phyloP scores from a whole-genome alignment of 1,140 invertebrate species.

The Trypoxylus dichotomus region DNA sequence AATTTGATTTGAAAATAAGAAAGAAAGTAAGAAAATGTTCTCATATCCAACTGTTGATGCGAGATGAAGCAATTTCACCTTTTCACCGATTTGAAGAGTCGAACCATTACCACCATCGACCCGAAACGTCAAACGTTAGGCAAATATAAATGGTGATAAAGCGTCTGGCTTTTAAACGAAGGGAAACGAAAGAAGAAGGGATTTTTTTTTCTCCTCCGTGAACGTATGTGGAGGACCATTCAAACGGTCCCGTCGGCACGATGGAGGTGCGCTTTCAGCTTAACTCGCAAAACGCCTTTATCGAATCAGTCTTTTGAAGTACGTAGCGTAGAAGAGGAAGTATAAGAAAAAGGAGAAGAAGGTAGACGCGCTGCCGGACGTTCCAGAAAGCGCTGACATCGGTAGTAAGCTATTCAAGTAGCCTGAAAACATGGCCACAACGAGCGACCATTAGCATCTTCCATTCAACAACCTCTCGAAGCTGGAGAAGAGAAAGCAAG shows the following conservation, averaged over 20 bases:
- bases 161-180: background rate
- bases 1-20: no score
- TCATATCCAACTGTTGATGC: no score
- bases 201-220: background rate
- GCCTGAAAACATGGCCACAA: slow-evolving; percentile 20
- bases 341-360: no score
- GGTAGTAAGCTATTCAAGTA: slow-evolving; percentile 16
- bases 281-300: slow-evolving; percentile 4
- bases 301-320: slow-evolving; percentile 23
- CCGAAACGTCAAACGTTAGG: background rate
- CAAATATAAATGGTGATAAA: background rate
- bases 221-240: no score
- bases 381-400: slow-evolving; percentile 11
- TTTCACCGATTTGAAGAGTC: no score
- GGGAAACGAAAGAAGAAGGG: background rate
- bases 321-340: background rate
- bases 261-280: background rate
- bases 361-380: background rate
- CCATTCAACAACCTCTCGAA: slow-evolving; percentile 1
- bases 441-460: slow-evolving; percentile 8
- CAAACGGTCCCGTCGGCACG: background rate
- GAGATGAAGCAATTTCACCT: no score
- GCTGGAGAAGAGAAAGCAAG: background rate
- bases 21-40: no score
- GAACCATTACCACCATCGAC: no score